Conservation (phyloP, 2,888 invertebrate species). For the Junonia oenone region DNA sequence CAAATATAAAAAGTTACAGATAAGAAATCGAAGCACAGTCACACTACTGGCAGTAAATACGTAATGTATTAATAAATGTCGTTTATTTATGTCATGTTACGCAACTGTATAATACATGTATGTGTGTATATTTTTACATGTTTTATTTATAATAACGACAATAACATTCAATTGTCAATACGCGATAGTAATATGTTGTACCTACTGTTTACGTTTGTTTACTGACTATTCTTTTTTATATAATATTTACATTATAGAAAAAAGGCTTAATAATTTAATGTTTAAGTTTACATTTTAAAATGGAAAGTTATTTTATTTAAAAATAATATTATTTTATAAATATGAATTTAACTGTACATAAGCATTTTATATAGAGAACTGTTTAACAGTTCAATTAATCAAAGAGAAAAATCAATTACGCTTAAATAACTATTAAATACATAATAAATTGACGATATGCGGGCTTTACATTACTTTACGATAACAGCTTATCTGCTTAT, state of each 20-base stretch:
- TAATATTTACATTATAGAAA: neutral
- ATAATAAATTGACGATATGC: neutral
- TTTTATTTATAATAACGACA: neutral
- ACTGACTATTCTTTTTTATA: neutral
- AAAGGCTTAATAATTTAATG: too few relatives aligned
- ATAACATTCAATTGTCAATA: neutral
- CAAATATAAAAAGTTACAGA: neutral
- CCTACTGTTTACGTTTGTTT: neutral
- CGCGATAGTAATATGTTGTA: neutral
- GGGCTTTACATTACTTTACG: neutral
- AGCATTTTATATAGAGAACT: too few relatives aligned
- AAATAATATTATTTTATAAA: too few relatives aligned
- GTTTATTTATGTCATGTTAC: slow-evolving; percentile 12
- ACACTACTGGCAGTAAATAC: neutral
- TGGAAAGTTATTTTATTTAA: too few relatives aligned
- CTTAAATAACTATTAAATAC: neutral
- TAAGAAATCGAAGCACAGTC: neutral
- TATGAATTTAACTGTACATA: too few relatives aligned
- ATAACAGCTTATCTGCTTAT: neutral
- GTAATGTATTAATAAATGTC: slow-evolving; percentile 5
- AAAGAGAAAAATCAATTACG: neutral
- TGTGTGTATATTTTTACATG: neutral
- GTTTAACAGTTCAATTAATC: neutral
- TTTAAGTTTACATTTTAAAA: too few relatives aligned
- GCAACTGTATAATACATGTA: slow-evolving; percentile 9